Percentiles rank a stretch among this genome's conserved stretches.
phyloP scores from a whole-genome alignment of 2,888 invertebrate species.

The Sphecodes monilicornis region DNA sequence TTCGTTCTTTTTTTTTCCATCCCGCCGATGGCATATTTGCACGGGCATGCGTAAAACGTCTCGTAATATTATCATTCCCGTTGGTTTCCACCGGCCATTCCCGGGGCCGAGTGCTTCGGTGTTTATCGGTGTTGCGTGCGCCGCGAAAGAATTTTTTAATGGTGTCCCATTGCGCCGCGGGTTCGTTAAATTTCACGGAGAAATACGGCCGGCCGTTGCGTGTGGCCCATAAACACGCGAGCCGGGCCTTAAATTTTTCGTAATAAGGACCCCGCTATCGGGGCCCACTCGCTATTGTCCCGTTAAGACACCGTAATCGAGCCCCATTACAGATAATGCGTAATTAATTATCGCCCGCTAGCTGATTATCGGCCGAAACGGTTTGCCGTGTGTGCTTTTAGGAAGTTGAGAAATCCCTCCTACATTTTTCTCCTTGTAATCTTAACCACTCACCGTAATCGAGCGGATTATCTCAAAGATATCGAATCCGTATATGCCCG shows the following conservation, averaged over 20 bases:
- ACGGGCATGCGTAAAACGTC: conserved; percentile 50
- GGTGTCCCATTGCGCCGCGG: conserved; percentile 74
- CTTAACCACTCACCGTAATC: not conserved
- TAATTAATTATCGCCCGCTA: conserved; percentile 49
- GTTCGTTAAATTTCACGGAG: conserved; percentile 74
- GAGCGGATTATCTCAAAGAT: not conserved
- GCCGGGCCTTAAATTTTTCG: conserved; percentile 56
- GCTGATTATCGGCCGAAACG: conserved; percentile 30
- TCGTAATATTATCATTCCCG: conserved; percentile 57
- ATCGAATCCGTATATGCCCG: not conserved
- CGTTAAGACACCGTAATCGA: conserved; percentile 51
- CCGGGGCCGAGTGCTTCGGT: conserved; percentile 25
- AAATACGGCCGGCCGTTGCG: conserved; percentile 59
- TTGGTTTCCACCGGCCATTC: conserved; percentile 29
- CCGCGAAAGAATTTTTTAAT: conserved; percentile 78
- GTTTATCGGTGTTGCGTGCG: conserved; percentile 73
- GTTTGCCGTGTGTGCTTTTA: conserved; percentile 28
- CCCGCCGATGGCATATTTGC: conserved; percentile 31
- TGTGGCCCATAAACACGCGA: conserved; percentile 51
- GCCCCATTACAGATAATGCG: conserved; percentile 41
- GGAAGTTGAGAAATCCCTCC: not conserved
- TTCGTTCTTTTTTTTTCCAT: not conserved
- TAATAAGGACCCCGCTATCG: conserved; percentile 54
- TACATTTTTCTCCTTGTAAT: not conserved
- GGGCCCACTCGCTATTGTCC: conserved; percentile 50